phyloP scores from a whole-genome alignment of 37 sponge, comb jelly and placozoan species.

The Haliclona indistincta region DNA sequence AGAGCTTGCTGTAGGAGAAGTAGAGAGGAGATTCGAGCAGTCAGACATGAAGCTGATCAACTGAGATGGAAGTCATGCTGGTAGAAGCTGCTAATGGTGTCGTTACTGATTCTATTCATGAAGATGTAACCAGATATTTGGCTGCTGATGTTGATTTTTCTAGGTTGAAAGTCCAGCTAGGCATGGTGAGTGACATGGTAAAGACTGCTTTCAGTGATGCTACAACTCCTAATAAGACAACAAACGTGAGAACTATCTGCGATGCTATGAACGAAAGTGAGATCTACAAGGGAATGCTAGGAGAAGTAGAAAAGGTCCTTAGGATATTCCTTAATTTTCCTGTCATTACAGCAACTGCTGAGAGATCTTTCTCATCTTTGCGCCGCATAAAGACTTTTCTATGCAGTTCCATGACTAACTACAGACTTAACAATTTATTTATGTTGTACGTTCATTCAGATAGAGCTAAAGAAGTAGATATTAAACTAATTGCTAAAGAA shows the following conservation, averaged over 20 bases:
- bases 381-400: constrained; percentile 33
- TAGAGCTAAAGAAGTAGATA: not conserved
- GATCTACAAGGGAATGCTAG: not conserved
- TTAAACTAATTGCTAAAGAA: constrained; percentile 7
- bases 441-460: constrained; percentile 19
- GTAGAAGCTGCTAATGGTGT: constrained; percentile 18
- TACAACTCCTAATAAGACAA: too few relatives aligned
- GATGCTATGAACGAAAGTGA: not conserved
- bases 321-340: constrained; percentile 13
- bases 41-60: not conserved
- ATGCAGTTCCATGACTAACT: constrained; percentile 12
- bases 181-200: constrained; percentile 12
- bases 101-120: too few relatives aligned
- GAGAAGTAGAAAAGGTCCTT: not conserved
- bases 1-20: constrained; percentile 30
- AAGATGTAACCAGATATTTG: too few relatives aligned
- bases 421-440: constrained; percentile 22
- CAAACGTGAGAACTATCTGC: constrained; percentile 1
- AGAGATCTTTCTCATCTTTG: constrained; percentile 21
- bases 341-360: constrained; percentile 28
- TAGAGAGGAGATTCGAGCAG: constrained; percentile 46
- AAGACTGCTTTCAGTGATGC: not conserved
- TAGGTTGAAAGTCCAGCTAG: constrained; percentile 7
- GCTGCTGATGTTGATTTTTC: constrained; percentile 28
- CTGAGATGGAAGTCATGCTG: constrained; percentile 8